phyloP scores from a whole-genome alignment of 2,888 invertebrate species.

The Cecidostiba fungosa region DNA sequence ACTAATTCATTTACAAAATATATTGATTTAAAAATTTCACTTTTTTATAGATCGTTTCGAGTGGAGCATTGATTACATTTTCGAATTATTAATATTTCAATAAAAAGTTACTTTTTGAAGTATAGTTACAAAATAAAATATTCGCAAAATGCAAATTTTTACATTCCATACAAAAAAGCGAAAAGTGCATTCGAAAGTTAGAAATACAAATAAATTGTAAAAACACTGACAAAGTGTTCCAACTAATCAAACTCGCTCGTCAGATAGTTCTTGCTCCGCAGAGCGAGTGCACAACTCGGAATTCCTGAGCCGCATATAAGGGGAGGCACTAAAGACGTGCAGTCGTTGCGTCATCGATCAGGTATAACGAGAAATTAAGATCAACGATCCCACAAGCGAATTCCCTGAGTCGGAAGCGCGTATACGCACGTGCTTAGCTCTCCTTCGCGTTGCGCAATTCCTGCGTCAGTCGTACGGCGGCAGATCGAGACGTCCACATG shows the following conservation, averaged over 20 bases:
- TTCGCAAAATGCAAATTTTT: not conserved
- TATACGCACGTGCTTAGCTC: constrained; percentile 11
- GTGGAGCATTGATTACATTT: no score
- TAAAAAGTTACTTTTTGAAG: not conserved
- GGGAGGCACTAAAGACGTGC: not conserved
- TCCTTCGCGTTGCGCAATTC: constrained; percentile 20
- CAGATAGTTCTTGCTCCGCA: not conserved
- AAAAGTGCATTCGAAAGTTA: not conserved
- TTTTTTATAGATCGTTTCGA: not conserved
- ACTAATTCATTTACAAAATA: not conserved
- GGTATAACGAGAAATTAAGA: constrained; percentile 63
- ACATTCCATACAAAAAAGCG: no score
- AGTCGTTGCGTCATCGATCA: constrained; percentile 41
- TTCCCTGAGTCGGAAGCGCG: constrained; percentile 24
- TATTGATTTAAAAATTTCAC: not conserved
- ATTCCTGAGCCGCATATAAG: constrained; percentile 38
- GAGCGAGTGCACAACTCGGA: not conserved
- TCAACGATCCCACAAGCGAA: constrained; percentile 57
- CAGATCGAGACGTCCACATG: not conserved
- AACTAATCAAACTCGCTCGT: not conserved
- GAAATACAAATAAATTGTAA: not conserved
- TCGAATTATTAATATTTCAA: no score
- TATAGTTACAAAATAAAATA: not conserved
- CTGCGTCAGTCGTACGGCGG: not conserved
- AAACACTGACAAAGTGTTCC: not conserved